Conservation (phyloP, 2,797 vertebrate species). For the Cygnus olor region DNA sequence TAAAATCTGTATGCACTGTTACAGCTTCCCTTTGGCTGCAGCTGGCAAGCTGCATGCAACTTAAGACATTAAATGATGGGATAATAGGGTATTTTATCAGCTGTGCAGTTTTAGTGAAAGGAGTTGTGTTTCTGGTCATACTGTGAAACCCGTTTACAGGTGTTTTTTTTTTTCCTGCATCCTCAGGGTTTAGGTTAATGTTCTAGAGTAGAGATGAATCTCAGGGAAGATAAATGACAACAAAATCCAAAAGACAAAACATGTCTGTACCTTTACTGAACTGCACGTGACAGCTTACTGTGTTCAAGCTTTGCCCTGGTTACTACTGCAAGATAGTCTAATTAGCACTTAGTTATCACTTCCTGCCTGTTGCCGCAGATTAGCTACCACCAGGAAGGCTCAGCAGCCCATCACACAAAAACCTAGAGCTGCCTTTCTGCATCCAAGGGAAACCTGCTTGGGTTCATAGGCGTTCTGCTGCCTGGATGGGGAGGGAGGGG, state of each 20-base stretch:
- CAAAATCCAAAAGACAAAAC: not conserved
- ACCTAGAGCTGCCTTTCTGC: not conserved
- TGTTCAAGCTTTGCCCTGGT: not conserved
- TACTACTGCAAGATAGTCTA: not conserved
- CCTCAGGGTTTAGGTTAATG: not conserved
- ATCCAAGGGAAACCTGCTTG: not conserved
- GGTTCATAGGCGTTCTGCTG: not conserved
- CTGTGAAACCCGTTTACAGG: not conserved
- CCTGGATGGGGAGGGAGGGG: accelerated
- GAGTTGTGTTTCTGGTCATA: not conserved
- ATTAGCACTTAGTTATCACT: not conserved
- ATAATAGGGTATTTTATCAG: not conserved
- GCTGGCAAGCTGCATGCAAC: not conserved
- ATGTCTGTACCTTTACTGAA: not conserved
- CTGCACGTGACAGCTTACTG: not conserved
- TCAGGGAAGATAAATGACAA: not conserved
- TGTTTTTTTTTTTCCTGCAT: not conserved
- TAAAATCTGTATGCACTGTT: not conserved
- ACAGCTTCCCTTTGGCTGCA: not conserved
- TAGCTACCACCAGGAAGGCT: not conserved
- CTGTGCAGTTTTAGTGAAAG: not conserved
- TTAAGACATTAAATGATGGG: not conserved
- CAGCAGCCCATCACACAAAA: accelerated
- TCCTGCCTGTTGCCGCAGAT: not conserved
- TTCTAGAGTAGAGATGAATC: not conserved